These are phyloP conservation scores for Eurystomus gularis DNA, from an alignment of 2,113 vertebrate species.

Conservation along the genomic window DNA sequence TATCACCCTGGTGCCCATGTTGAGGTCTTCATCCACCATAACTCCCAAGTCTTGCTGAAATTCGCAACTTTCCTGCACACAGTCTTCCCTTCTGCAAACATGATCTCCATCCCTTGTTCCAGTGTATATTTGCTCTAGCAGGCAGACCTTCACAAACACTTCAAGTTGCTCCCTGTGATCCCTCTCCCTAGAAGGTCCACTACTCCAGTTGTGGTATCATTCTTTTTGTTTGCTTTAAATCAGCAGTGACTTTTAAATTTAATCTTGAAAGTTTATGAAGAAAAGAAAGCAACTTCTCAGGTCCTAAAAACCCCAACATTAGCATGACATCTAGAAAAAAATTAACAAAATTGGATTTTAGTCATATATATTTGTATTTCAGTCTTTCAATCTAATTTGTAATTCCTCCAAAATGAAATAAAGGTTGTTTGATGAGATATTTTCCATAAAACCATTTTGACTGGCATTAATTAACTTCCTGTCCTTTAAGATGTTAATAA, in stretches of 20 bases:
- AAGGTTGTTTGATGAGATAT: background rate
- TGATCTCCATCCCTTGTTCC: background rate
- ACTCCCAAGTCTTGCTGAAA: background rate
- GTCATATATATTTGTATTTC: background rate
- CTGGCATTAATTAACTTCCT: background rate
- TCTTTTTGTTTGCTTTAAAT: background rate
- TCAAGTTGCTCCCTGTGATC: background rate
- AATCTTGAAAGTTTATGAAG: background rate
- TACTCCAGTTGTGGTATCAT: rapidly evolving
- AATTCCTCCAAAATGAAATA: background rate
- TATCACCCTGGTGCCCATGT: background rate
- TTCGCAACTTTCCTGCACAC: background rate
- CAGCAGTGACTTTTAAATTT: background rate
- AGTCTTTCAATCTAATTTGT: background rate
- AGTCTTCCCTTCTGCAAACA: background rate
- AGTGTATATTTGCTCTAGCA: background rate
- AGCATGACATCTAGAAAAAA: background rate
- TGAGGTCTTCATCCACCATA: background rate
- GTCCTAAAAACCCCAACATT: background rate
- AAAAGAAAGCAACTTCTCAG: background rate
- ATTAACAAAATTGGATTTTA: background rate
- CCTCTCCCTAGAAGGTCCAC: background rate
- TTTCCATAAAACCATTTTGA: background rate
- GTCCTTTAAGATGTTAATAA: background rate
- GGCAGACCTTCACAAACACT: background rate